A percentile compares a stretch with the other conserved stretches of the same genome.
phyloP scores from a whole-genome alignment of 2,888 invertebrate species.

The Synanthedon formicaeformis region DNA sequence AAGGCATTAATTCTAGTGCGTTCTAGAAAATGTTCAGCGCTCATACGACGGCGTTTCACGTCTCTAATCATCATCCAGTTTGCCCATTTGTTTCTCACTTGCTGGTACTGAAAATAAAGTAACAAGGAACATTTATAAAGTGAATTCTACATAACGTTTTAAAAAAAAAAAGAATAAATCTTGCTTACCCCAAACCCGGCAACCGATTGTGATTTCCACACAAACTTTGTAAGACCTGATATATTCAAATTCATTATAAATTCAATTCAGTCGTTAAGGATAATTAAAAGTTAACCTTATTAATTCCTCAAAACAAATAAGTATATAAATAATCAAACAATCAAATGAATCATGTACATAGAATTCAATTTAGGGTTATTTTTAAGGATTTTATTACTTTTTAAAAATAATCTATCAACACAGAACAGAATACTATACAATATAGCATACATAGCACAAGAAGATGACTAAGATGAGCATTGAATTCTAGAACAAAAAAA shows the following conservation, averaged over 20 bases:
- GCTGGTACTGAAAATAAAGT: constrained; percentile 70
- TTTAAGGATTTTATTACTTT: no score
- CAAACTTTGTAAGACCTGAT: constrained; percentile 33
- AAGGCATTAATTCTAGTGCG: constrained; percentile 86
- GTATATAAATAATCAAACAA: no score
- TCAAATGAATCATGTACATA: no score
- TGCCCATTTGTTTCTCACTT: constrained; percentile 81
- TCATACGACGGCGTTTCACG: constrained; percentile 82
- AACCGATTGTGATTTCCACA: constrained; percentile 47
- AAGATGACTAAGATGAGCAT: no score
- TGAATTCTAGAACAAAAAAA: no score
- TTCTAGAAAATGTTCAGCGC: constrained; percentile 79
- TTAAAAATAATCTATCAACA: no score
- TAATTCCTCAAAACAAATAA: no score
- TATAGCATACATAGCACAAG: no score
- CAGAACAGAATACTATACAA: no score
- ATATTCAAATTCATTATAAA: constrained; percentile 43
- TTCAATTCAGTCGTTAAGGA: background rate
- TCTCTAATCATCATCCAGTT: constrained; percentile 90
- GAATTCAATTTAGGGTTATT: no score
- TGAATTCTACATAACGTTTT: background rate
- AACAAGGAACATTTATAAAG: background rate
- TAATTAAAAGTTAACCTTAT: no score
- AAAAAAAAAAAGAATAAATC: background rate
- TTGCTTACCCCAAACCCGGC: constrained; percentile 43